Conservation (phyloP, 2,113 vertebrate species). For the Cinclus mexicanus region DNA sequence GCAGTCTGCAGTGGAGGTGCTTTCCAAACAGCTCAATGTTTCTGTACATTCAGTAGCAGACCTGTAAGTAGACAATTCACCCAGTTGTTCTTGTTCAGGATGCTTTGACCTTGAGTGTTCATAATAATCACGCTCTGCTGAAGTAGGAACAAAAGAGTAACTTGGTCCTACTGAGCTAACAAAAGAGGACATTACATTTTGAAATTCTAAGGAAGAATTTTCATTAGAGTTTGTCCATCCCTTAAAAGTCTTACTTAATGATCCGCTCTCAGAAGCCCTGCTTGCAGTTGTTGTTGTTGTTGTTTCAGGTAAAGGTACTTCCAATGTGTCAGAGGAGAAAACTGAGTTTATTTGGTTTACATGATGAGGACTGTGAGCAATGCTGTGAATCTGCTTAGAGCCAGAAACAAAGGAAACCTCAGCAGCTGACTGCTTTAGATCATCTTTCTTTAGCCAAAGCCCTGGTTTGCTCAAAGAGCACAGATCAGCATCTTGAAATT, state of each 20-base stretch:
- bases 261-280: neutral
- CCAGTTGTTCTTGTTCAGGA: conserved; percentile 56
- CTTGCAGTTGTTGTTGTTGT: neutral
- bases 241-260: neutral
- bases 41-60: neutral
- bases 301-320: conserved; percentile 63
- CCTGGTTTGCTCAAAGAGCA: conserved; percentile 10
- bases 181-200: neutral
- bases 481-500: conserved; percentile 27
- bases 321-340: conserved; percentile 39
- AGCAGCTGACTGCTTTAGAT: conserved; percentile 48
- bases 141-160: conserved; percentile 21
- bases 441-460: conserved; percentile 52
- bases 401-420: conserved; percentile 53
- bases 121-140: conserved; percentile 26
- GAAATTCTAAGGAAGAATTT: neutral
- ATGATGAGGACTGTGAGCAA: neutral
- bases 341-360: neutral
- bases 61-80: conserved; percentile 25
- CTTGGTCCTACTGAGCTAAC: conserved; percentile 24
- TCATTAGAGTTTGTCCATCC: neutral
- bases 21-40: conserved; percentile 27
- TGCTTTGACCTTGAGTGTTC: conserved; percentile 32
- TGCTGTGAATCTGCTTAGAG: conserved; percentile 2
- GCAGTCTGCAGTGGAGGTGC: neutral